Conservation (phyloP, 2,113 vertebrate genomes). For the Scartelaos histophorus region DNA sequence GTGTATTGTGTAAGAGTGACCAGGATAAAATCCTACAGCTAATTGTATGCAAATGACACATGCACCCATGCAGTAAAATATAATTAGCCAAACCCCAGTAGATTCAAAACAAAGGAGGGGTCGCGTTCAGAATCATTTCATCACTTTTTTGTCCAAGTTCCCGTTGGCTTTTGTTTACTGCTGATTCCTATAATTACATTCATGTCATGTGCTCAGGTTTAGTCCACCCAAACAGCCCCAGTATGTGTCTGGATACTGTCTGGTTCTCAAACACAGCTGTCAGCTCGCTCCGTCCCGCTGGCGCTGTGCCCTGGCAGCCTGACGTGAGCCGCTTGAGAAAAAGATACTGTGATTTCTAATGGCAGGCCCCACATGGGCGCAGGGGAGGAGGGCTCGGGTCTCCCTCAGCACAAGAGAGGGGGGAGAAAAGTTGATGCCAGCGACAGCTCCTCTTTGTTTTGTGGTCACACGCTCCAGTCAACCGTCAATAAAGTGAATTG, state of each 20-base stretch:
- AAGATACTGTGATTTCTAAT: constrained; percentile 57
- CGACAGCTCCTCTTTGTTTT: constrained; percentile 71
- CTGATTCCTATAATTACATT: not conserved
- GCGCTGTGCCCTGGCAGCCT: constrained; percentile 35
- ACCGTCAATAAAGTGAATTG: constrained; percentile 66
- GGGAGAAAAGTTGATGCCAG: constrained; percentile 60
- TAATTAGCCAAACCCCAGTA: not conserved
- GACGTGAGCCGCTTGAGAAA: constrained; percentile 61
- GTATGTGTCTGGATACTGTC: constrained; percentile 50
- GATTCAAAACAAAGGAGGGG: not conserved
- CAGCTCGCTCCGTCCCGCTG: constrained; percentile 29
- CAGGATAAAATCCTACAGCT: no score
- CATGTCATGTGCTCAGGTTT: not conserved
- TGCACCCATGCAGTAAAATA: not conserved
- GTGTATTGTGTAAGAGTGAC: not conserved
- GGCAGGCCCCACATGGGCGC: constrained; percentile 39
- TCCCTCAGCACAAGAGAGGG: constrained; percentile 57
- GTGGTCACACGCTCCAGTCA: constrained; percentile 61
- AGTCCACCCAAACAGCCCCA: constrained; percentile 12
- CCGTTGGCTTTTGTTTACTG: not conserved
- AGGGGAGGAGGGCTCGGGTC: constrained; percentile 39
- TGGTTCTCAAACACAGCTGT: constrained; percentile 56
- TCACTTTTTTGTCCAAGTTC: not conserved
- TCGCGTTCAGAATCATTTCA: not conserved
- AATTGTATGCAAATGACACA: not conserved